A percentile compares a stretch with the other conserved stretches of the same genome.
Conservation (phyloP, 2,113 vertebrate species). For the Pyrgilauda ruficollis region DNA sequence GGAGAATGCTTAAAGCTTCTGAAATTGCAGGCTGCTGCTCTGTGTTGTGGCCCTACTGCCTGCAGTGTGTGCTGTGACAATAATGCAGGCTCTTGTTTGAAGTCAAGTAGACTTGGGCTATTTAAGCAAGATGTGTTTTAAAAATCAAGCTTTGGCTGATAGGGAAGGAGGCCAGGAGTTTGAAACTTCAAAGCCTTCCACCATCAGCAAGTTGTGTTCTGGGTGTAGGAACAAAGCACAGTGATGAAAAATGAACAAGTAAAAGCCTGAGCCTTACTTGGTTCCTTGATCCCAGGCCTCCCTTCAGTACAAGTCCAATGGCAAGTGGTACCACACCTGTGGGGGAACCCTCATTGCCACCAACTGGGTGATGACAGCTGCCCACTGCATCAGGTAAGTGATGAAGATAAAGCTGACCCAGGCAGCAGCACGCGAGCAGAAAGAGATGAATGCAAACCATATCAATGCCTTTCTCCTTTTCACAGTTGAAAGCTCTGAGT, state of each 20-base stretch:
- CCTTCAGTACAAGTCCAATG: conserved; percentile 7
- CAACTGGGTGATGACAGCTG: conserved; percentile 74
- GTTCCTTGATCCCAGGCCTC: conserved; percentile 46
- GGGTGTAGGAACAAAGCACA: background rate
- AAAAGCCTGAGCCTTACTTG: background rate
- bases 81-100: background rate
- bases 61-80: background rate
- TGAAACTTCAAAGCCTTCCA: background rate
- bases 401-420: fast-evolving
- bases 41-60: background rate
- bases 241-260: background rate
- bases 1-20: background rate
- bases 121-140: background rate
- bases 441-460: fast-evolving
- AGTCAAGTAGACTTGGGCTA: background rate
- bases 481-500: background rate
- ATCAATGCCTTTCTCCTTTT: background rate
- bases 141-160: background rate
- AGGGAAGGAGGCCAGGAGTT: background rate
- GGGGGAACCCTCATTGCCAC: conserved; percentile 66
- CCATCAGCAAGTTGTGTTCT: background rate
- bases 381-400: conserved; percentile 71
- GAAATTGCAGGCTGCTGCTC: background rate
- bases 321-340: conserved; percentile 60
- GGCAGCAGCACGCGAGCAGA: background rate